Evolutionary conservation across 2,888 invertebrate genomes (phyloP).

Genomic region (Baccha elongata): DNA sequence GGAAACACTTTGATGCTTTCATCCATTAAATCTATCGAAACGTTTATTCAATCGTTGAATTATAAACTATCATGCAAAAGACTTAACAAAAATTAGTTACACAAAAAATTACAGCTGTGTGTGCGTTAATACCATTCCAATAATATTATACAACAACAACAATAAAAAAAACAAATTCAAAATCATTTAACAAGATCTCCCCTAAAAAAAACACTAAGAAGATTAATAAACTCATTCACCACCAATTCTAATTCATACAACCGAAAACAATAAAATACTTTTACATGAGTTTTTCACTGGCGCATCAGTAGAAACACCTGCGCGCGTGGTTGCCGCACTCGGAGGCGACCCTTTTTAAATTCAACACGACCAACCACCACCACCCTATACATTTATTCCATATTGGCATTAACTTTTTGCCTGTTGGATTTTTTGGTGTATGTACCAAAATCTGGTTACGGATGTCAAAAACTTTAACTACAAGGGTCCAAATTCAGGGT

Average conservation of each 20-base stretch:
- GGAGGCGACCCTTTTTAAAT: conserved; percentile 38
- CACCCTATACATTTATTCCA: conserved; percentile 8
- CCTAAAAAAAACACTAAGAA: conserved; percentile 14
- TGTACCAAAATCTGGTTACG: conserved; percentile 73
- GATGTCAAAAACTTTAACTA: conserved; percentile 59
- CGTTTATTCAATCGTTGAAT: no score
- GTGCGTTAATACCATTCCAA: no score
- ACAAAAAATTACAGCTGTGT: no score
- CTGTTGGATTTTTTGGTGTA: conserved; percentile 65
- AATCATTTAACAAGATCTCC: conserved; percentile 3
- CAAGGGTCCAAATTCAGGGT: conserved; percentile 51
- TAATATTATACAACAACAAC: no score
- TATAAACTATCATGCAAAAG: no score
- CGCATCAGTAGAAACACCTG: conserved; percentile 56
- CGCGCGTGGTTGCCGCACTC: conserved; percentile 44
- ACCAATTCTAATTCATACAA: conserved; percentile 61
- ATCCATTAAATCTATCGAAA: no score
- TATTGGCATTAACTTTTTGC: conserved; percentile 63
- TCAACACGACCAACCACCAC: conserved; percentile 22
- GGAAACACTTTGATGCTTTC: no score
- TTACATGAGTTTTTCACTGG: conserved; percentile 36
- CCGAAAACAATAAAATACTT: conserved; percentile 58
- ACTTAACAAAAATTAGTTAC: not conserved
- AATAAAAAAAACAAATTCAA: not conserved
- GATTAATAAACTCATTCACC: conserved; percentile 51